Conservation (phyloP, 2,888 invertebrate genomes). For the Pteria penguin region DNA sequence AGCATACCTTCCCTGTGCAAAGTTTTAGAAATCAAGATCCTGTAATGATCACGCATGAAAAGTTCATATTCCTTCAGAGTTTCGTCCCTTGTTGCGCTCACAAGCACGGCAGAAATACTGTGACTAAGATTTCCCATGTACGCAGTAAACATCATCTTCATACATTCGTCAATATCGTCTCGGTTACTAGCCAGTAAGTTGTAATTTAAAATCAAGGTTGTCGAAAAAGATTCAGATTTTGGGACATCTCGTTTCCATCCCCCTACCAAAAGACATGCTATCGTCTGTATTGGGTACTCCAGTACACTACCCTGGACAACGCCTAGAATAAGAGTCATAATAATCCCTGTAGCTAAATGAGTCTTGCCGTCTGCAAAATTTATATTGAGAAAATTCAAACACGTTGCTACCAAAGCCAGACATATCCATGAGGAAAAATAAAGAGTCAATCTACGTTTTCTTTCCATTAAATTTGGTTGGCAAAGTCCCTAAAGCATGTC, state of each 20-base stretch:
- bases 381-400: constrained; percentile 34
- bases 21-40: constrained; percentile 55
- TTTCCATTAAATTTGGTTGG: constrained; percentile 19
- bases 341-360: background rate
- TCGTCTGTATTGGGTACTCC: constrained; percentile 45
- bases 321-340: constrained; percentile 14
- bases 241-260: constrained; percentile 9
- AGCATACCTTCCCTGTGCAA: constrained; percentile 60
- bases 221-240: constrained; percentile 5
- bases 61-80: constrained; percentile 53
- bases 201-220: constrained; percentile 56
- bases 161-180: constrained; percentile 62
- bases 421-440: constrained; percentile 27
- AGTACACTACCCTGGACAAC: constrained; percentile 31
- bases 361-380: constrained; percentile 13
- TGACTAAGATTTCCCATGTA: constrained; percentile 60
- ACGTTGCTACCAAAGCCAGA: constrained; percentile 4
- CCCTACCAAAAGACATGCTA: constrained; percentile 42
- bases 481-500: too few species aligned
- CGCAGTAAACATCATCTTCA: constrained; percentile 60
- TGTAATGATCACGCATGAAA: constrained; percentile 53
- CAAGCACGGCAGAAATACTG: constrained; percentile 57
- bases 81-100: constrained; percentile 59
- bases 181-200: constrained; percentile 52
- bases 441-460: constrained; percentile 1